phyloP scores from a whole-genome alignment of 2,113 vertebrate genomes.

The Eleginops maclovinus region DNA sequence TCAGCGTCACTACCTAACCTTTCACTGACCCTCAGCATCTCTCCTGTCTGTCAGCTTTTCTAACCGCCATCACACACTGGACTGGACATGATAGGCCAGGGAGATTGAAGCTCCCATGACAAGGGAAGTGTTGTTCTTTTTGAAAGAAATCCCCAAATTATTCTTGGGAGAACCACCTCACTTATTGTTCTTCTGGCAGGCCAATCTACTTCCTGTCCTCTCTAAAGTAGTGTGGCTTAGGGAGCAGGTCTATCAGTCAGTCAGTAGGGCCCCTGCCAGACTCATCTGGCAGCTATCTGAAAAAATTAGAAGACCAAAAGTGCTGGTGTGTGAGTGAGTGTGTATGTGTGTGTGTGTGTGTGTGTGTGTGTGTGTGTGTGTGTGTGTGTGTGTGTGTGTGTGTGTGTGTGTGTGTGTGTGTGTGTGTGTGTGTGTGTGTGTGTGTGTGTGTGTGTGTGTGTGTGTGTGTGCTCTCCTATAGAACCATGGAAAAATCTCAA shows the following conservation, averaged over 20 bases:
- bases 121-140: constrained; percentile 56
- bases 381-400: constrained; percentile 23
- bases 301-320: constrained; percentile 72
- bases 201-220: constrained; percentile 53
- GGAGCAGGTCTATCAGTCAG: constrained; percentile 36
- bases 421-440: constrained; percentile 32
- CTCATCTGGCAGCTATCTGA: constrained; percentile 83
- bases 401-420: constrained; percentile 12
- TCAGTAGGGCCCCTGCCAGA: constrained; percentile 43
- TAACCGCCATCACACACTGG: neutral
- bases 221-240: constrained; percentile 29
- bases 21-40: constrained; percentile 8
- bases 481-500: constrained; percentile 55
- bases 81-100: constrained; percentile 12
- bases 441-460: neutral
- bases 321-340: constrained; percentile 7
- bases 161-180: constrained; percentile 25
- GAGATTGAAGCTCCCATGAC: constrained; percentile 43
- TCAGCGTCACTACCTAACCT: neutral
- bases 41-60: neutral
- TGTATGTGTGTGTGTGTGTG: constrained; percentile 40
- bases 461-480: constrained; percentile 30
- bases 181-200: constrained; percentile 43
- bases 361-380: constrained; percentile 39
- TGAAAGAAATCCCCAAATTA: constrained; percentile 52